Percentiles rank a stretch among this genome's conserved stretches.
Evolutionary conservation across 1,140 invertebrate genomes (phyloP).

Genomic region (Trichogramma pretiosum): DNA sequence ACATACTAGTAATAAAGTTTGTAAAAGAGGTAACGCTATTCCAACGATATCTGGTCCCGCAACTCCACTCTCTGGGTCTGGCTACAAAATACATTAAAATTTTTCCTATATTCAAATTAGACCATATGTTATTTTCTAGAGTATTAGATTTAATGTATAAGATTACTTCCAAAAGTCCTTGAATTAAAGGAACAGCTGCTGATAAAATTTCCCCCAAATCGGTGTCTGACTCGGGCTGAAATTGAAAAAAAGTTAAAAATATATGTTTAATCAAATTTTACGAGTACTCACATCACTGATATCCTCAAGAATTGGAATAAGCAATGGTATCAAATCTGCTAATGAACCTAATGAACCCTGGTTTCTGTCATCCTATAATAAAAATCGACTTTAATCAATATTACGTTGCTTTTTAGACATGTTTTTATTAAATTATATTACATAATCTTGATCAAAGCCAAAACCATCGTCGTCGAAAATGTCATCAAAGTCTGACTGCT

Average conservation of each 20-base stretch:
- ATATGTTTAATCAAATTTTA: neutral
- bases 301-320: slow-evolving; percentile 34
- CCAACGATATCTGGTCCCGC: slow-evolving; percentile 27
- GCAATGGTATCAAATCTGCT: slow-evolving; percentile 29
- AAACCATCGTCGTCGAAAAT: slow-evolving; percentile 11
- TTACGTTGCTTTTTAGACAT: no score
- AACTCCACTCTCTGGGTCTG: slow-evolving; percentile 11
- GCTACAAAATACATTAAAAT: neutral
- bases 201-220: slow-evolving; percentile 30
- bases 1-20: slow-evolving; percentile 30
- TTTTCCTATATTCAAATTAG: neutral
- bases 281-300: slow-evolving; percentile 32
- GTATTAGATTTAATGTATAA: neutral
- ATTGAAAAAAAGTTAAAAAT: neutral
- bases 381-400: no score
- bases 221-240: slow-evolving; percentile 33
- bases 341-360: slow-evolving; percentile 29
- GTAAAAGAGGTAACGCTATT: slow-evolving; percentile 26
- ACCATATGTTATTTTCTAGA: neutral
- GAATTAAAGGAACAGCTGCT: slow-evolving; percentile 30
- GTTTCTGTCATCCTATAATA: no score
- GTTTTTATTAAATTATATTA: no score
- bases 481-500: slow-evolving; percentile 21
- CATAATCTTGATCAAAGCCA: slow-evolving; percentile 17
- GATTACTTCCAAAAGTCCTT: slow-evolving; percentile 33